Evolutionary conservation across 2,888 invertebrate species (phyloP).

Genomic region (Chromoteleia sp.): DNA sequence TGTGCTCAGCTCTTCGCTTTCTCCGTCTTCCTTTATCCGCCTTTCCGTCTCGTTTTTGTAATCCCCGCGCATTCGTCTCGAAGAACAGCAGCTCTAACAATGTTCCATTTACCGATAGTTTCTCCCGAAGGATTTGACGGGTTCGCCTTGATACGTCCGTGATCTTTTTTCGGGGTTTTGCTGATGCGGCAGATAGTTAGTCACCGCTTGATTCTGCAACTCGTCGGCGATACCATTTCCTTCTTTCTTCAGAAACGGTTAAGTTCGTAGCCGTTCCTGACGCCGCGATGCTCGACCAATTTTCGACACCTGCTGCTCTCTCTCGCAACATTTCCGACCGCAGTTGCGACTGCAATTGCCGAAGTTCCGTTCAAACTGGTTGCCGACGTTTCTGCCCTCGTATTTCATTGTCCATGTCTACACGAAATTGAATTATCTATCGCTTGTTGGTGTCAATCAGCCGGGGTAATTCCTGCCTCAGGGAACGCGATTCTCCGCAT

Average conservation of each 20-base stretch:
- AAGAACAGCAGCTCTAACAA: conserved; percentile 17
- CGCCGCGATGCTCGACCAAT: conserved; percentile 40
- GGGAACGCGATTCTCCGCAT: not conserved
- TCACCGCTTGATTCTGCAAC: conserved; percentile 39
- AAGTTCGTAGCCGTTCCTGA: conserved; percentile 22
- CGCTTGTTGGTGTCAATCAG: conserved; percentile 57
- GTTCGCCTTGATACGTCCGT: conserved; percentile 4
- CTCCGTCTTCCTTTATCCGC: not conserved
- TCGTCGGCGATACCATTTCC: conserved; percentile 13
- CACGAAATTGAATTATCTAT: conserved; percentile 59
- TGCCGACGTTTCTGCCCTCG: conserved; percentile 44
- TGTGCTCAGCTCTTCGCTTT: conserved; percentile 2
- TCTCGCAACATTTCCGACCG: conserved; percentile 39
- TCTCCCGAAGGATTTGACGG: conserved; percentile 32
- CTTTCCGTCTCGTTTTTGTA: conserved; percentile 5
- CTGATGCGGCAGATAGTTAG: conserved; percentile 45
- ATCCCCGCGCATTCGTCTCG: conserved; percentile 19
- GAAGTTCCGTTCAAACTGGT: conserved; percentile 49
- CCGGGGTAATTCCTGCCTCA: conserved; percentile 10
- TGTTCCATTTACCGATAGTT: conserved; percentile 3
- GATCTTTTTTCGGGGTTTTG: conserved; percentile 34
- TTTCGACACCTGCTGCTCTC: conserved; percentile 60
- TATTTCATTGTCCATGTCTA: conserved; percentile 53
- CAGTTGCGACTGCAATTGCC: conserved; percentile 53
- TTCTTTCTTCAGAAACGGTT: conserved; percentile 12